Base-by-base conservation (phyloP, 2,113 vertebrate genomes). In the Larimichthys crocea region DNA sequence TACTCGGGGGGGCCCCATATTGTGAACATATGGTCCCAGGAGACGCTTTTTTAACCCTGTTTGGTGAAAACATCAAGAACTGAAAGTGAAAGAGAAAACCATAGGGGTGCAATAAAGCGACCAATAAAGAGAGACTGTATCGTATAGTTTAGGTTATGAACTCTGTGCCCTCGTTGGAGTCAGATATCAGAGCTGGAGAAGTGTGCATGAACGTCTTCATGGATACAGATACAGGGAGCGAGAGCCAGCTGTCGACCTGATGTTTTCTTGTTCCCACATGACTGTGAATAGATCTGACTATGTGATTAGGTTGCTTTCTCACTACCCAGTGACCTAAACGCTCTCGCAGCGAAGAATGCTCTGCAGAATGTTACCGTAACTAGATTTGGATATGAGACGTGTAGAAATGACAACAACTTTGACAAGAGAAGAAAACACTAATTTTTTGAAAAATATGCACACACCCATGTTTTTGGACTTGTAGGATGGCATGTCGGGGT, bases 181-280 rank as follows among this genome's bases (percentile, higher is more conserved):
- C 60, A 3, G 52, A 74, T 86, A 82, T 88, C 86, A 65, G 65
- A 50, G 61, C 53, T 10, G 5, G 79, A 78, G 82, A 76, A 55
- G 40, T 61, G 49, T 49, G 22, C 64, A 60, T 57, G 66, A 73
- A 59, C 63, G 69, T 90, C 82, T 87, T 85, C 35, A 20, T 57
- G 74, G 74, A 79, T 79, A 63, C 72, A 57, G 76, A 74, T 35
- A 35, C 16, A 62, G 80, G 74, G 42, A 82, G 77, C 60, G 71
- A 84, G 42, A 29, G 68, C 80, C 92, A 91, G 91, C 88, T 93
- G 93, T 90, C 50, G 74, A 44, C 86, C 88, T 88, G 90, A 91
- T 90, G 91, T 94, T 88, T 71, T 62, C 87, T 46, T n/a, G 65
- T 89, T 86, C 82, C 86, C 86, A 87, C 89, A 90, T 40, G 88